Evolutionary conservation across 2,797 vertebrate genomes (phyloP), one percentile per base, ranked within the genome.

Genomic region (Poeciliopsis turneri): DNA sequence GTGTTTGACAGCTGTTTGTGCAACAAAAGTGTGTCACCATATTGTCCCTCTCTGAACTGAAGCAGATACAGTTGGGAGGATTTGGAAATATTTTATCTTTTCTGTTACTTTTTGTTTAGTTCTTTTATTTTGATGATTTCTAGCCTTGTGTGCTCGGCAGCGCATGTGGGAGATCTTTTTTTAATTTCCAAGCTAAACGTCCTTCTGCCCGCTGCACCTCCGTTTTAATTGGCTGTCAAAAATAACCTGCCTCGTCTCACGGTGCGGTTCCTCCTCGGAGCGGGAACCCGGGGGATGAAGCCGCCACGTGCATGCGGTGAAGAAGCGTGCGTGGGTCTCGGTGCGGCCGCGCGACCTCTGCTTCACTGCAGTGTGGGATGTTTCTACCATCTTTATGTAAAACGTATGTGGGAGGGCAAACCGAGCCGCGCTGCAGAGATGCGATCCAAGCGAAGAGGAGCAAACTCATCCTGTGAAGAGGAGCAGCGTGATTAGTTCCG

Each of bases 341-440:
- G 12, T 10, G 84, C 74, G 74, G 83, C 84, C 61, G 61, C 1
- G 82, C 57, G 84, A 84, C 84, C 92, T 84, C 85, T 77, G 72
- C 78, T 72, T 83, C 8, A 36, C 82, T 83, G 89, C 45, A 36
- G 88, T 91, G 93, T 93, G 91, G 94, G 93, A 81, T 87, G 83
- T 46, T 84, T 53, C 82, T 47, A 81, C 86, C 78, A 81, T 91
- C 88, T 94, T 93, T 93, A 94, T 94, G 93, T 93, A 93, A 94
- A 94, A 82, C 53, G 78, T 83, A 78, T 88, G 95, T 94, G 90
- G 94, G 94, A 92, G 92, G 87, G 78, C 71, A 83, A 53, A 88
- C 87, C 66, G 75, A 55, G 86, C 84, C 49, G 75, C 87, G 86
- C 82, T 82, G 77, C 79, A 89, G 82, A 86, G 87, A 83, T 84